Base-by-base conservation (phyloP, 2,113 vertebrate genomes). In the Megalops atlanticus region DNA sequence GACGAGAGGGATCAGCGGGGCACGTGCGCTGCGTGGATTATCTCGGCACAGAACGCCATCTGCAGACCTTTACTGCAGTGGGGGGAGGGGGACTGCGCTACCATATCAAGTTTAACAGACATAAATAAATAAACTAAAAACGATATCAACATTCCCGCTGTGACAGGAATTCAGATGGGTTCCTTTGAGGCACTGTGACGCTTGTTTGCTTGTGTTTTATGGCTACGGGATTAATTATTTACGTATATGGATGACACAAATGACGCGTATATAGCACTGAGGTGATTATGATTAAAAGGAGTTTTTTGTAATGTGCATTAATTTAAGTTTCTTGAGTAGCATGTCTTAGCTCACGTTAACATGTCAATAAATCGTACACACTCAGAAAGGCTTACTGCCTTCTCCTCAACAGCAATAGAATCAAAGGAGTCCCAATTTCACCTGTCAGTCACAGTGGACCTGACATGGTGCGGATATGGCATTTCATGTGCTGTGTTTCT, bases 21-120 rank as follows among this genome's bases (percentile, higher is more conserved):
- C 77, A 45, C 58, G 52, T 78, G 77, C n/a, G 14, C n/a, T 31
- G 21, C 38, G 12, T 33, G 77, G 77, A 78, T 78, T 78, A 69
- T 38, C 18, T 24, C 39, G 24, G 58, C 31, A 69, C 39, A 43
- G 54, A 69, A 43, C 39, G 36, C 58, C 77, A 79, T 79, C 64
- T 79, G 77, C 31, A 64, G 35, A 58, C 35, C 15, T 76, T 33
- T 33, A 52, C 31, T 11, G 40, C 11, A 21, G 58, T 38, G 58
- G 38, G n/a, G 35, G 54, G 64, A 40, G 5, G 39, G 39, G 7
- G 27, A 5, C 39, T 41, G 41, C 27, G 2, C 15, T 70, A 58
- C 27, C 40, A 43, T 78, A 27, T 45, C 27, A 41, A 39, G 54
- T 41, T 79, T 79, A 69, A 14, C 6, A 41, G 8, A 38, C 27